Base-by-base conservation (phyloP, 2,888 invertebrate species). In the Ctenicera cuprea region DNA sequence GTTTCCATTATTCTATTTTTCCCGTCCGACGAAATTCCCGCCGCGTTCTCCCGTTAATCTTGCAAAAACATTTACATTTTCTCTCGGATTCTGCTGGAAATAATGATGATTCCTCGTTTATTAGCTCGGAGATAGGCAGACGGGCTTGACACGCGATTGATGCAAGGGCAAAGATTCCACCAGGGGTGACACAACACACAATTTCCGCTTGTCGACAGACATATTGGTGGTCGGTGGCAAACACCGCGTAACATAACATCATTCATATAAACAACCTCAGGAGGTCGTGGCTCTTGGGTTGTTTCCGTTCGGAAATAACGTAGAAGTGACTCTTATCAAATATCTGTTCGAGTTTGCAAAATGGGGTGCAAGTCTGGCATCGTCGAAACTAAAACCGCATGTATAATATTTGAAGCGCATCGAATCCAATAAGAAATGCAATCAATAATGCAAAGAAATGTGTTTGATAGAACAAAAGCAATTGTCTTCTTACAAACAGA, bases 171-270 rank as follows among this genome's bases (percentile, higher is more conserved):
- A 67, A 52, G 73, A 50, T 45, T 22, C 68, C 54, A n/a, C 54
- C 43, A 33, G 22, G 63, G 63, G 50, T 63, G 52, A 73, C 62
- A 73, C 52, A 73, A 73, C 73, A 73, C 54, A 73, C 73, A 73
- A 73, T 73, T 73, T 73, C 73, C 73, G 73, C 54, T 68, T 67
- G 73, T 73, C 73, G 69, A 74, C 69, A 66, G 61, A 66, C 70
- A 52, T 74, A 71, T 70, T 74, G 70, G 70, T 74, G 74, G 74
- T 65, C 70, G 74, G 74, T 62, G 48, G 68, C 37, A 50, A 66
- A 61, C 70, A 67, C 45, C 41, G 45, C 59, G 59, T 59, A 64
- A 54, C 70, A 54, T 71, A 65, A 48, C 69, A 65, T 73, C 69
- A 33, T 66, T 64, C 52, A 66, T 65, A 73, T 69, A 73, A 65